Evolutionary conservation across 1,140 invertebrate genomes (phyloP).

Genomic region (Oncopodura yosiiana): DNA sequence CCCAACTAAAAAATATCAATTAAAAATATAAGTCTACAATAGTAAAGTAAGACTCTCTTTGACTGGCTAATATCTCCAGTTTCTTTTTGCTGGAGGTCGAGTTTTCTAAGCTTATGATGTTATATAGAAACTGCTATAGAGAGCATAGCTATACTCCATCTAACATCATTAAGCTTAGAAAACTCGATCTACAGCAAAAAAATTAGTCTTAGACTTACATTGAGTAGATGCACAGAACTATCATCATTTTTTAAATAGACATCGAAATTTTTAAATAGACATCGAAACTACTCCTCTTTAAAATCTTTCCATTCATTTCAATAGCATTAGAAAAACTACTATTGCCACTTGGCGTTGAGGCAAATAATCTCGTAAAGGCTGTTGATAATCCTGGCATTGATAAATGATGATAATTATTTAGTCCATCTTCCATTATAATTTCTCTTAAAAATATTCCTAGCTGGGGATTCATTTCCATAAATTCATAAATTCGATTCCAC

Average conservation of each 20-base stretch:
- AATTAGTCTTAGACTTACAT: conserved; percentile 35
- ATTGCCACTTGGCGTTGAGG: conserved; percentile 51
- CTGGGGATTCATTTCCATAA: conserved; percentile 28
- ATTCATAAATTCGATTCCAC: conserved; percentile 34
- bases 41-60: neutral
- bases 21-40: neutral
- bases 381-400: conserved; percentile 59
- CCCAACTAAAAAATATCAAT: conserved; percentile 52
- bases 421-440: conserved; percentile 36
- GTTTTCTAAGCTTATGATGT: too few species aligned
- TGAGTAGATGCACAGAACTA: conserved; percentile 45
- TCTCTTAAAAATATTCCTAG: conserved; percentile 34
- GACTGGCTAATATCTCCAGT: too few species aligned
- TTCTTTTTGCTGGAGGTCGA: too few species aligned
- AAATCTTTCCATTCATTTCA: conserved; percentile 59
- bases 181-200: too few species aligned
- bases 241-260: conserved; percentile 51
- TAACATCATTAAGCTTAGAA: too few species aligned
- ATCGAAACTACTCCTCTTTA: conserved; percentile 66
- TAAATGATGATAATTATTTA: conserved; percentile 58
- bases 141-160: too few species aligned
- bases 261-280: conserved; percentile 63
- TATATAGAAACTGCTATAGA: too few species aligned
- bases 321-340: conserved; percentile 62
- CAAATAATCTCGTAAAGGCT: conserved; percentile 53